Evolutionary conservation across 53 echinoderm and acorn worm genomes (phyloP), one percentile per base, ranked within the genome.

Genomic region (Actinopyga echinites): DNA sequence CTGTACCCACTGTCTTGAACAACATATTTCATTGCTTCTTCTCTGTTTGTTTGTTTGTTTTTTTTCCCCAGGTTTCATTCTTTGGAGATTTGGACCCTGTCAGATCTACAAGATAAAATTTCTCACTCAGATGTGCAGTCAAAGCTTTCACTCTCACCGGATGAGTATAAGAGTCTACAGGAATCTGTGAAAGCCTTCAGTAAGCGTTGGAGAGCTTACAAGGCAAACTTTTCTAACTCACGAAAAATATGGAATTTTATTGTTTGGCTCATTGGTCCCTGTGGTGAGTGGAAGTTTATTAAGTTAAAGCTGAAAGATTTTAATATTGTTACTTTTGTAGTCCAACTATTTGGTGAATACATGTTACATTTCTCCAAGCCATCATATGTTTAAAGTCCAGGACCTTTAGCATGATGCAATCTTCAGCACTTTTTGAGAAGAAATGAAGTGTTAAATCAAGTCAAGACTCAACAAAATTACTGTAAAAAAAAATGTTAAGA

Each of bases 21-120:
- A 63, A 15, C 17, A 38, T 31, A 4, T 35, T 1, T 31, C 43
- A 71, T 77, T 21, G 24, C 17, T 23, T 78, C 23, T 25, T 12
- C 53, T 30, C 49, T 78, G 78, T 9, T 52, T 25, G 15, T 15
- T 25, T 23, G 33, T 17, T 30, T 26, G 28, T 29, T 38, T 7
- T 42, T 23, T 53, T 29, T 38, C 12, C 10, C 57, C 1, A 80
- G 81, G 32, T 57, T 80, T 30, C 81, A 80, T 57, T 80, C 81
- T 38, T 36, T 61, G 23, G 59, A 62, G 13, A 80, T 80, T 42
- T 80, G 81, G 81, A 80, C 81, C 24, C 7, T 80, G n/a, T 24
- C 21, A 25, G 81, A 80, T 20, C 58, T 80, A 11, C 60, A 37
- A 34, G 23, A 21, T 7, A 80, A 42, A 3, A 80, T 80, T 38